Conservation (phyloP, 2,888 invertebrate species). For the Netelia virgata region DNA sequence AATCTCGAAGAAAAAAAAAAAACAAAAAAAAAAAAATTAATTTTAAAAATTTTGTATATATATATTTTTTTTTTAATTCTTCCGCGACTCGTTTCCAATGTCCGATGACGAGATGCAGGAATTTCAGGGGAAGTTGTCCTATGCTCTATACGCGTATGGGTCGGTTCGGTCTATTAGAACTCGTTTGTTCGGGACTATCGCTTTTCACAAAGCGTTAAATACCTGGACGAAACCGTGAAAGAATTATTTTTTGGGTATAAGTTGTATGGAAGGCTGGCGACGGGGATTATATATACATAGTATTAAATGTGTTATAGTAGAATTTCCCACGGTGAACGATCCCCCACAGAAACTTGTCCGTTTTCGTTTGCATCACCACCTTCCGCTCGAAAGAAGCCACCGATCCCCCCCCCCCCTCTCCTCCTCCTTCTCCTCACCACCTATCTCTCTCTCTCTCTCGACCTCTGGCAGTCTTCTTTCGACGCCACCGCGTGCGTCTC, state of each 20-base stretch:
- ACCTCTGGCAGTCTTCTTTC: slow-evolving; percentile 51
- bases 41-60: too few species aligned
- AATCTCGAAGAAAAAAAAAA: too few species aligned
- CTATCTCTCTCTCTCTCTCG: slow-evolving; percentile 31
- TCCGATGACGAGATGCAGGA: slow-evolving; percentile 55
- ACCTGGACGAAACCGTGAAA: slow-evolving; percentile 22
- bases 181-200: slow-evolving; percentile 64
- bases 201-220: slow-evolving; percentile 66
- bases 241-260: slow-evolving; percentile 35
- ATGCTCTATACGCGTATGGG: neutral
- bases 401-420: slow-evolving; percentile 62
- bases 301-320: slow-evolving; percentile 59
- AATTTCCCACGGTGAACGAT: slow-evolving; percentile 76
- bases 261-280: neutral
- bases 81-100: neutral
- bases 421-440: slow-evolving; percentile 46
- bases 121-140: slow-evolving; percentile 22
- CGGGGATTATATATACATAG: slow-evolving; percentile 28
- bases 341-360: slow-evolving; percentile 70
- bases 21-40: too few species aligned
- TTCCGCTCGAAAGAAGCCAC: slow-evolving; percentile 69
- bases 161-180: slow-evolving; percentile 52
- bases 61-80: neutral
- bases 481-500: slow-evolving; percentile 56
- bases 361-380: slow-evolving; percentile 73